Percentiles rank a stretch among this genome's conserved stretches.
phyloP scores from a whole-genome alignment of 2,113 vertebrate species.

The Microtus oregoni region DNA sequence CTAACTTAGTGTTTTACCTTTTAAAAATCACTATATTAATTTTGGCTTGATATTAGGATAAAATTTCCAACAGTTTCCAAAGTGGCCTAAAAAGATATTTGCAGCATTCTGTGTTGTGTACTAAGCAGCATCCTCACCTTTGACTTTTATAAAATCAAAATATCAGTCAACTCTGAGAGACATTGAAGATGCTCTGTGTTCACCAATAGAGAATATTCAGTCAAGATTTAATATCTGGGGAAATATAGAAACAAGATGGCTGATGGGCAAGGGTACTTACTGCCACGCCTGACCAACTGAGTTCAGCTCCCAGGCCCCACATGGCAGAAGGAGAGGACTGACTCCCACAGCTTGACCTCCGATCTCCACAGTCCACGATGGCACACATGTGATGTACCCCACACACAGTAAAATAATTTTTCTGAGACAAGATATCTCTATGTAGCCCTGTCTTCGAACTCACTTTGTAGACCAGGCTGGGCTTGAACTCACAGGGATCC shows the following conservation, averaged over 20 bases:
- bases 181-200: neutral
- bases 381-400: neutral
- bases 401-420: neutral
- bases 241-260: neutral
- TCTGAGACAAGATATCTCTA: too few species aligned
- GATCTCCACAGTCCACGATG: neutral
- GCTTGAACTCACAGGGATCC: too few species aligned
- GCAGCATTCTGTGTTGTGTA: neutral
- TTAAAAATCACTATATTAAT: neutral
- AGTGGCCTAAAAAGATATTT: neutral
- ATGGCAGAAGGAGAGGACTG: neutral
- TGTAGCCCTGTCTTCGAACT: too few species aligned
- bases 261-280: neutral
- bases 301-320: neutral
- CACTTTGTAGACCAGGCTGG: too few species aligned
- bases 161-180: neutral
- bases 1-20: neutral
- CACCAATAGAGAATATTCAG: neutral
- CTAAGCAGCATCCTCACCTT: neutral
- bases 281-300: neutral
- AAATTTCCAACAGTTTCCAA: neutral
- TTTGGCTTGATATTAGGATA: neutral
- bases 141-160: neutral
- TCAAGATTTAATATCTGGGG: neutral
- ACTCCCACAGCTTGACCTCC: neutral